phyloP scores from a whole-genome alignment of 2,888 invertebrate species.

The Diarsia brunnea region DNA sequence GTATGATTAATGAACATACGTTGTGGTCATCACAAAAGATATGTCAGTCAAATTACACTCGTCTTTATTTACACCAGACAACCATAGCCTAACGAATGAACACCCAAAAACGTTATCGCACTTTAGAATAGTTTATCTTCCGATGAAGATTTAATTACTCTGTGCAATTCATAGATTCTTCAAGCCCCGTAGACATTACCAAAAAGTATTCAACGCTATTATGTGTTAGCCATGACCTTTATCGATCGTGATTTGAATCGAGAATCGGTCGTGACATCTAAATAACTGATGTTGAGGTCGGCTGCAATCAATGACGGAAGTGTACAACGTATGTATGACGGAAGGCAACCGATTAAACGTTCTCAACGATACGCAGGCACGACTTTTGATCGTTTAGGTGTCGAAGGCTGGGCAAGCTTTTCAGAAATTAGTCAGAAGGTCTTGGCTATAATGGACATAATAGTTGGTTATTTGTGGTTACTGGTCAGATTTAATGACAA shows the following conservation, averaged over 20 bases:
- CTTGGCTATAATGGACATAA: conserved; percentile 58
- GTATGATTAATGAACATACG: conserved; percentile 85
- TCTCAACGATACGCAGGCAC: conserved; percentile 74
- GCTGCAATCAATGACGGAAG: conserved; percentile 88
- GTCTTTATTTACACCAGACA: conserved; percentile 73
- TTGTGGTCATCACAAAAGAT: conserved; percentile 82
- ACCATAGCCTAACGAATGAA: conserved; percentile 69
- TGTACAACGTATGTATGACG: conserved; percentile 77
- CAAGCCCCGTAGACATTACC: conserved; percentile 73
- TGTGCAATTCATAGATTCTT: conserved; percentile 51
- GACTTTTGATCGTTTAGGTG: conserved; percentile 69
- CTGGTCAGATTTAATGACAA: conserved; percentile 54
- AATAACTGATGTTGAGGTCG: conserved; percentile 85
- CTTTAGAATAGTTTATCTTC: conserved; percentile 18
- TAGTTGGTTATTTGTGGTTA: conserved; percentile 57
- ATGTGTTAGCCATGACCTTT: conserved; percentile 86
- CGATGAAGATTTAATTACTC: conserved; percentile 47
- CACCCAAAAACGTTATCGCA: conserved; percentile 39
- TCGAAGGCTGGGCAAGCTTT: conserved; percentile 70
- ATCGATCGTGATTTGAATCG: conserved; percentile 81
- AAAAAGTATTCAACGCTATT: conserved; percentile 75
- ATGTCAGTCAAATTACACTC: conserved; percentile 79
- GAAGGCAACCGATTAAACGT: conserved; percentile 80
- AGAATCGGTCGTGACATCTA: conserved; percentile 87
- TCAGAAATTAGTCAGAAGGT: conserved; percentile 63